Conservation (phyloP, 2,113 vertebrate genomes). For the Bubo blakistoni region DNA sequence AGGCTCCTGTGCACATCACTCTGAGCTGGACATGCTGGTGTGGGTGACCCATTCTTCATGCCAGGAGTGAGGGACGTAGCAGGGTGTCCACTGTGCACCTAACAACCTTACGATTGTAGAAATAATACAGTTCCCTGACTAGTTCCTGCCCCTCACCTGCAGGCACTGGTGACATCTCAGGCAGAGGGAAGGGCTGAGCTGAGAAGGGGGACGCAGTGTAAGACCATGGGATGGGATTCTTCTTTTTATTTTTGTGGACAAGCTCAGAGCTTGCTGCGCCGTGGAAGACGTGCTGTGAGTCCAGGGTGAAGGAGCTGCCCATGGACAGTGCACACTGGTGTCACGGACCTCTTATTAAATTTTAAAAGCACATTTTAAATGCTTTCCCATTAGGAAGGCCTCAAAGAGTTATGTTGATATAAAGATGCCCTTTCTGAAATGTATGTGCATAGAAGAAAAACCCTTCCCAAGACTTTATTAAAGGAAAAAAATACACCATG, state of each 20-base stretch:
- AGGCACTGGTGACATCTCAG: background rate
- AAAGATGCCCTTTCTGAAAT: background rate
- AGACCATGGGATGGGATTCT: background rate
- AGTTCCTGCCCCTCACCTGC: background rate
- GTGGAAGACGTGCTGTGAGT: fast-evolving
- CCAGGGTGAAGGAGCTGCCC: background rate
- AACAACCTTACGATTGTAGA: background rate
- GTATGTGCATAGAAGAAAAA: background rate
- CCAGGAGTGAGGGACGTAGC: fast-evolving
- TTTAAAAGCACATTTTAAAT: background rate
- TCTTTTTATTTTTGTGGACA: background rate
- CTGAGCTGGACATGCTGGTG: background rate
- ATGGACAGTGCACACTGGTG: fast-evolving
- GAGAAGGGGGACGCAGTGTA: background rate
- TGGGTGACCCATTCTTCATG: background rate
- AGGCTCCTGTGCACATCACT: background rate
- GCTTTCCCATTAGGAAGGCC: background rate
- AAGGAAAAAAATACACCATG: background rate
- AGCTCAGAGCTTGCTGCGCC: background rate
- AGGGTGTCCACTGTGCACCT: background rate
- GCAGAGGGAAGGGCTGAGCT: background rate
- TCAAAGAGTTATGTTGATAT: background rate
- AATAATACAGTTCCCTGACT: background rate
- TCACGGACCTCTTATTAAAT: background rate
- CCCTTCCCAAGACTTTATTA: background rate